These are phyloP conservation scores for Trachops cirrhosus DNA, from an alignment of 2,797 vertebrate species.

Conservation along the genomic window DNA sequence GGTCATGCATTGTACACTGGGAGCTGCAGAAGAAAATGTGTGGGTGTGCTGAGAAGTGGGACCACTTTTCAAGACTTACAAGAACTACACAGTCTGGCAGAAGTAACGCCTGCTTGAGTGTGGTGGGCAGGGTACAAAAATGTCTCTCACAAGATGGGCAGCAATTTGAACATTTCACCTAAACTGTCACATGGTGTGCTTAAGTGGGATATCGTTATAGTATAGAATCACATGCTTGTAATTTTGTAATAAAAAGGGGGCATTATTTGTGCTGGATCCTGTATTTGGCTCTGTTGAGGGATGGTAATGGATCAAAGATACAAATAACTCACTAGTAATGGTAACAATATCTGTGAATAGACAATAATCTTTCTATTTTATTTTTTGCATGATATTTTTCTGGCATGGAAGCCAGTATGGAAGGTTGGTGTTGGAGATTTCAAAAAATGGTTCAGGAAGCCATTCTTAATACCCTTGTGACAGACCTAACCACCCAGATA, in stretches of 20 bases:
- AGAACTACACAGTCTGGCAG: too few relatives aligned
- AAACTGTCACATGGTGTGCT: too few relatives aligned
- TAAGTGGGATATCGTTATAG: too few relatives aligned
- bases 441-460: not conserved
- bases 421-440: not conserved
- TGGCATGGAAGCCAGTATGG: not conserved
- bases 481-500: not conserved
- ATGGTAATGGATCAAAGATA: not conserved
- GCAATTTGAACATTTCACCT: too few relatives aligned
- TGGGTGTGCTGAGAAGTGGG: rapidly evolving
- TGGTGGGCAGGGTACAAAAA: too few relatives aligned
- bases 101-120: too few relatives aligned
- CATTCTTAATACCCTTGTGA: not conserved
- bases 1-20: not conserved
- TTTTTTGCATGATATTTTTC: not conserved
- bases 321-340: not conserved
- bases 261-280: too few relatives aligned
- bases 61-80: not conserved
- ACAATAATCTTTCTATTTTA: not conserved
- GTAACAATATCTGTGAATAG: not conserved
- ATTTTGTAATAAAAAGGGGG: too few relatives aligned
- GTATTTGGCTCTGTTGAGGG: not conserved
- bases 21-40: not conserved
- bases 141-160: too few relatives aligned
- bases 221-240: too few relatives aligned